A percentile compares a stretch with the other conserved stretches of the same genome.
phyloP scores from a whole-genome alignment of 2,113 vertebrate genomes.

The Petaurus breviceps region DNA sequence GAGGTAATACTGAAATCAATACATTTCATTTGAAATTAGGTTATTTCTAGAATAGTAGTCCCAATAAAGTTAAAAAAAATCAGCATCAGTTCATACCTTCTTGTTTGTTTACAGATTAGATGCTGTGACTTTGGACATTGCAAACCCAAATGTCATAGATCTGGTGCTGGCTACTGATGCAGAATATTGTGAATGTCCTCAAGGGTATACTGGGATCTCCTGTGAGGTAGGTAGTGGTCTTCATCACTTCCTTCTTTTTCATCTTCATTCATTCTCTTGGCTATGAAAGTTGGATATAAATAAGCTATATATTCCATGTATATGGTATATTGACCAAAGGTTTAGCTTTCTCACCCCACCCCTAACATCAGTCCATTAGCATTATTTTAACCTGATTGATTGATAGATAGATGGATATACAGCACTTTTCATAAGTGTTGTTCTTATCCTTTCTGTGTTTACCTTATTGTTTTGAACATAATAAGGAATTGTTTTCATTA shows the following conservation, averaged over 20 bases:
- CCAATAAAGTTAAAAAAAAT: neutral
- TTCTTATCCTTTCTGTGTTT: neutral
- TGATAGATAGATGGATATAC: neutral
- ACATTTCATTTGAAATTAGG: neutral
- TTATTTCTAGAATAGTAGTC: neutral
- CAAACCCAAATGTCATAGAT: constrained; percentile 82
- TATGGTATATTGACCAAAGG: neutral
- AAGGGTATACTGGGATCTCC: constrained; percentile 93
- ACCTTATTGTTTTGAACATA: neutral
- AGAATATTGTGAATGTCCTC: constrained; percentile 94
- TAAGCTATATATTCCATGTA: neutral
- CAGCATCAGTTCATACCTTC: neutral
- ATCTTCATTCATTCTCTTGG: neutral
- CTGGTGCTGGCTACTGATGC: constrained; percentile 84
- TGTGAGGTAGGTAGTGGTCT: constrained; percentile 94
- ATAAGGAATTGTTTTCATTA: neutral
- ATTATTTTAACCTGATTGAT: neutral
- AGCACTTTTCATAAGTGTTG: neutral
- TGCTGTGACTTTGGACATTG: constrained; percentile 88
- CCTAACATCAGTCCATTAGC: neutral
- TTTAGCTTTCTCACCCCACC: neutral
- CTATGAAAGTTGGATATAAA: neutral
- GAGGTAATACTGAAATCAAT: neutral
- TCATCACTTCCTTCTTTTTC: neutral
- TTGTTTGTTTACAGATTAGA: constrained; percentile 84